These are phyloP conservation scores for Euphydryas editha DNA, from an alignment of 2,888 invertebrate species.

Conservation along the genomic window DNA sequence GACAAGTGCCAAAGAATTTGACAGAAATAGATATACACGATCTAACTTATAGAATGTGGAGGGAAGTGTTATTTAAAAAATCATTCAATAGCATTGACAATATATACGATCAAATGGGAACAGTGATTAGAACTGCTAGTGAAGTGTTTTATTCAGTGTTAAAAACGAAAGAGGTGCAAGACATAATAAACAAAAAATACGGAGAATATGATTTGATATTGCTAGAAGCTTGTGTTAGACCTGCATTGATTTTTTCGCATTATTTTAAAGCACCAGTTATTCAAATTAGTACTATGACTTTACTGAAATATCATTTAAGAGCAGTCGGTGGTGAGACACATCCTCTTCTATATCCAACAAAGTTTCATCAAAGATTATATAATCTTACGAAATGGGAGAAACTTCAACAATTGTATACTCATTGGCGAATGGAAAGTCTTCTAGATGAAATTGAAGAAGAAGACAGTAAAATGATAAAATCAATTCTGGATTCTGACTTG, in stretches of 20 bases:
- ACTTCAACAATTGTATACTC: conserved; percentile 36
- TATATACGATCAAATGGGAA: not conserved
- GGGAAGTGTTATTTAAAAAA: not conserved
- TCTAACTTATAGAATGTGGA: conserved; percentile 49
- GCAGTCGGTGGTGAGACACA: conserved; percentile 36
- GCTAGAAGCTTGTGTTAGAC: conserved; percentile 47
- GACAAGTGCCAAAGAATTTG: conserved; percentile 56
- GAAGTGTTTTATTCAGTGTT: too few species aligned
- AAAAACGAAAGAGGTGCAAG: conserved; percentile 44
- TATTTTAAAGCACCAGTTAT: conserved; percentile 46
- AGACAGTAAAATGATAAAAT: conserved; percentile 43
- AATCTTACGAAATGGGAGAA: conserved; percentile 49
- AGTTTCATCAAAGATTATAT: conserved; percentile 12
- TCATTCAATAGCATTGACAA: not conserved
- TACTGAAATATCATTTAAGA: conserved; percentile 22
- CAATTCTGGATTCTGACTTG: conserved; percentile 42
- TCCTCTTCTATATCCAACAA: conserved; percentile 38
- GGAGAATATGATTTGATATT: conserved; percentile 53
- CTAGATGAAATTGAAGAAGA: conserved; percentile 15
- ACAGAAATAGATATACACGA: conserved; percentile 58
- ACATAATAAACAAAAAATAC: conserved; percentile 44
- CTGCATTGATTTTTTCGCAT: conserved; percentile 44
- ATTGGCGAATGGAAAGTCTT: conserved; percentile 14
- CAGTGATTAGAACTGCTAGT: not conserved
- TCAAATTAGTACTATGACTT: conserved; percentile 43